Percentiles rank a stretch among this genome's conserved stretches.
These are phyloP conservation scores for Cygnus olor DNA, from an alignment of 2,797 vertebrate species.

Conservation along the genomic window DNA sequence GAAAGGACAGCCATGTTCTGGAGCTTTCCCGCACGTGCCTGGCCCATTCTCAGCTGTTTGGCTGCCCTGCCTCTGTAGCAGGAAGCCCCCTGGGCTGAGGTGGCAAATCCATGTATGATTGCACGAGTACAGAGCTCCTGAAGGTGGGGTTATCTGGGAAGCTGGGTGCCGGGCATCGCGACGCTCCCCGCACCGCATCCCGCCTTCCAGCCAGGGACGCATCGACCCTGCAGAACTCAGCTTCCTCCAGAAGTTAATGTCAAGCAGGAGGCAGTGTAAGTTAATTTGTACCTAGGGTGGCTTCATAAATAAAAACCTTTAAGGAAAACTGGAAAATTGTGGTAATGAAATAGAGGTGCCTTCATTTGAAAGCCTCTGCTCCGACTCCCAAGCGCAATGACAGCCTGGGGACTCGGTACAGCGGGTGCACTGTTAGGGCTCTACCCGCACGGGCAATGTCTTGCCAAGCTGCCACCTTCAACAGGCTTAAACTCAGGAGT, in stretches of 20 bases:
- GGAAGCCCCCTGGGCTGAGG: not conserved
- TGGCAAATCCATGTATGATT: not conserved
- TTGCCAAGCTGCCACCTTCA: not conserved
- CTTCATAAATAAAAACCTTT: not conserved
- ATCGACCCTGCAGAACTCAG: not conserved
- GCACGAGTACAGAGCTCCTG: not conserved
- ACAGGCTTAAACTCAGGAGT: not conserved
- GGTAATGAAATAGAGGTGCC: not conserved
- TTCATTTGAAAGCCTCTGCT: not conserved
- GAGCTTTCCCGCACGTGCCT: not conserved
- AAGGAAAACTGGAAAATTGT: slow-evolving; percentile 3
- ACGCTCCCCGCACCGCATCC: not conserved
- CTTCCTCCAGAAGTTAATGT: not conserved
- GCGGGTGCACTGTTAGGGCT: not conserved
- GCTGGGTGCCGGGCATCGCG: fast-evolving
- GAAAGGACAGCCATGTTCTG: not conserved
- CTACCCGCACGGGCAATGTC: not conserved
- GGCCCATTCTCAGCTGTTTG: not conserved
- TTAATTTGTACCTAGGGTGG: slow-evolving; percentile 6
- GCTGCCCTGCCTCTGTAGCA: not conserved
- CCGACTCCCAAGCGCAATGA: not conserved
- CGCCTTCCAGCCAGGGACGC: not conserved
- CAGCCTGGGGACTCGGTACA: not conserved
- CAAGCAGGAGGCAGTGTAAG: not conserved
- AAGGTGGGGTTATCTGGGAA: not conserved